Conservation (phyloP, 2,888 invertebrate species). For the Agonopterix subpropinquella region DNA sequence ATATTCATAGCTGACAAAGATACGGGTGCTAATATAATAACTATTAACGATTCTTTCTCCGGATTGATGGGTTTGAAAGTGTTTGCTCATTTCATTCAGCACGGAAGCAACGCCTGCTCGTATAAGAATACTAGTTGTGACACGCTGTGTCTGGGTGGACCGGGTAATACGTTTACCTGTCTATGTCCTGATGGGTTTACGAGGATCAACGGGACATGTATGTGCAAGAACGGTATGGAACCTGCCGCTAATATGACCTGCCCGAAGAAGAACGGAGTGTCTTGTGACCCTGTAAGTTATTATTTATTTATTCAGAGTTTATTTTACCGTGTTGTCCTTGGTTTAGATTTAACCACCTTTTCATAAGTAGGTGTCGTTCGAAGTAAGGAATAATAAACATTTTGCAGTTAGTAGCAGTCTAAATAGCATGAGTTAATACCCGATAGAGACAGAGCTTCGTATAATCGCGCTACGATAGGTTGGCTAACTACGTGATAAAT, state of each 20-base stretch:
- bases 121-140: conserved; percentile 77
- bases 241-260: conserved; percentile 83
- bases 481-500: no score
- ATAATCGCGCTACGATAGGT: no score
- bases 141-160: conserved; percentile 86
- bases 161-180: conserved; percentile 80
- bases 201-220: conserved; percentile 75
- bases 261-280: conserved; percentile 72
- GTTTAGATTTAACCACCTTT: no score
- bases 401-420: no score
- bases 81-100: conserved; percentile 84
- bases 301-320: not conserved
- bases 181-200: conserved; percentile 88
- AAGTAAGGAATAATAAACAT: no score
- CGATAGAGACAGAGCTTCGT: no score
- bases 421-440: no score
- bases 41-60: conserved; percentile 77
- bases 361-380: no score
- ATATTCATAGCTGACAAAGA: conserved; percentile 89
- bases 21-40: conserved; percentile 77
- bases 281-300: conserved; percentile 71
- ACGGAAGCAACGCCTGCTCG: conserved; percentile 83
- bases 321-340: no score
- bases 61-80: conserved; percentile 90
- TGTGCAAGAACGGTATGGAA: conserved; percentile 82